Percentiles rank a stretch among this genome's conserved stretches.
phyloP scores from a whole-genome alignment of 92 coral and sea anemone species.

The Epizoanthus fatuus region DNA sequence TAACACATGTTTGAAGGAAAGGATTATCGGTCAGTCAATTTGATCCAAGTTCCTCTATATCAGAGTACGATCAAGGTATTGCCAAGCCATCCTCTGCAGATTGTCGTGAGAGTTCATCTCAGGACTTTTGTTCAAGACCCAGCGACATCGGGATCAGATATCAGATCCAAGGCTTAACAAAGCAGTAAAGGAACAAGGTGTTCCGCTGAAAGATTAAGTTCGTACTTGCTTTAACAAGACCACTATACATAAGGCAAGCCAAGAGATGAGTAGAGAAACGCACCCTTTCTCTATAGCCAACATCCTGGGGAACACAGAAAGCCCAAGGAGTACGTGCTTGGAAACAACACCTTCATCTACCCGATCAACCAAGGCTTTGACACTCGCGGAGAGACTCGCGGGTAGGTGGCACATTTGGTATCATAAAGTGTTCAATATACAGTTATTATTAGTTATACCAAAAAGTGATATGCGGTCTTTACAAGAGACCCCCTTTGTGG shows the following conservation, averaged over 20 bases:
- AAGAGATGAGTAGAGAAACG: background rate
- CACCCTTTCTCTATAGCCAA: conserved; percentile 43
- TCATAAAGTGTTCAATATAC: too few relatives aligned
- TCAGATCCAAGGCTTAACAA: too few relatives aligned
- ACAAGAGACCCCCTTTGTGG: too few relatives aligned
- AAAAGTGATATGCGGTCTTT: too few relatives aligned
- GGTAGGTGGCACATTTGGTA: background rate
- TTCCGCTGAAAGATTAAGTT: background rate
- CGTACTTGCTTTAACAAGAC: too few relatives aligned
- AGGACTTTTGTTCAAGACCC: too few relatives aligned
- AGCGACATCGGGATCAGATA: too few relatives aligned
- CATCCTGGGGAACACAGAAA: conserved; percentile 25
- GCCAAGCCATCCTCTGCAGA: too few relatives aligned
- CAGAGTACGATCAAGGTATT: background rate
- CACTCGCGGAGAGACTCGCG: conserved; percentile 40
- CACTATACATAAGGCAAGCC: background rate
- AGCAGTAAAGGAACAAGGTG: too few relatives aligned
- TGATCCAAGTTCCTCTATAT: background rate
- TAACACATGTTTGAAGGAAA: conserved; percentile 32
- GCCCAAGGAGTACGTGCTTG: background rate
- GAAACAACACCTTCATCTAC: background rate
- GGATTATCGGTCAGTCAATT: conserved; percentile 26
- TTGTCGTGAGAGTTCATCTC: too few relatives aligned
- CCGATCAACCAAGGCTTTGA: conserved; percentile 16
- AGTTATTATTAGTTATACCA: too few relatives aligned